Conservation (phyloP, 2,797 vertebrate species). For the Notolepis coatsorum region DNA sequence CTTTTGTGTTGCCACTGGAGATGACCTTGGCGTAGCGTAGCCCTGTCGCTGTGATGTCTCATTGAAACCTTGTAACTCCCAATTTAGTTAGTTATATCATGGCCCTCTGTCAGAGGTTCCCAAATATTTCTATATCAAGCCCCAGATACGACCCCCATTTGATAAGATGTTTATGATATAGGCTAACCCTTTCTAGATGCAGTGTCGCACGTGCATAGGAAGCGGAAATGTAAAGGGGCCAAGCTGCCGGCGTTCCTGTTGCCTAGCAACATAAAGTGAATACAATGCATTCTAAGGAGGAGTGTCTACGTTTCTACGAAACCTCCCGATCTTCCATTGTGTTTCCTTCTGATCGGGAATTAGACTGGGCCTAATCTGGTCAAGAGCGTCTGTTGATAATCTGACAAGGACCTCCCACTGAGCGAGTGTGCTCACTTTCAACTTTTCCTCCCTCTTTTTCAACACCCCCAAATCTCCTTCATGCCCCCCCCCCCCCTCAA, state of each 20-base stretch:
- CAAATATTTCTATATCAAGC: too few species aligned
- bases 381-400: conserved; percentile 33
- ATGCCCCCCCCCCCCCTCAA: not conserved
- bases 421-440: conserved; percentile 58
- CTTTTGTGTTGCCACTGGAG: conserved; percentile 27
- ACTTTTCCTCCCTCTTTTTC: conserved; percentile 49
- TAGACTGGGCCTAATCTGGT: conserved; percentile 30
- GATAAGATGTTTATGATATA: too few species aligned
- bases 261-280: too few species aligned
- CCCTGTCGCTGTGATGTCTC: not conserved
- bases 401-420: conserved; percentile 31
- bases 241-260: too few species aligned
- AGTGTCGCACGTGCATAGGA: too few species aligned
- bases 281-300: too few species aligned
- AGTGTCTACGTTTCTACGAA: not conserved
- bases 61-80: too few species aligned
- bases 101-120: too few species aligned
- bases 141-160: too few species aligned
- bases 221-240: too few species aligned
- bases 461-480: conserved; percentile 34
- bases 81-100: too few species aligned
- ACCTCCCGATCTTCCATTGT: conserved; percentile 19
- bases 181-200: too few species aligned
- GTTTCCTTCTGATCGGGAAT: conserved; percentile 37
- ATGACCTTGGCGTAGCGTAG: conserved; percentile 30